phyloP scores from a whole-genome alignment of 2,113 vertebrate genomes.

The Corynorhinus townsendii region DNA sequence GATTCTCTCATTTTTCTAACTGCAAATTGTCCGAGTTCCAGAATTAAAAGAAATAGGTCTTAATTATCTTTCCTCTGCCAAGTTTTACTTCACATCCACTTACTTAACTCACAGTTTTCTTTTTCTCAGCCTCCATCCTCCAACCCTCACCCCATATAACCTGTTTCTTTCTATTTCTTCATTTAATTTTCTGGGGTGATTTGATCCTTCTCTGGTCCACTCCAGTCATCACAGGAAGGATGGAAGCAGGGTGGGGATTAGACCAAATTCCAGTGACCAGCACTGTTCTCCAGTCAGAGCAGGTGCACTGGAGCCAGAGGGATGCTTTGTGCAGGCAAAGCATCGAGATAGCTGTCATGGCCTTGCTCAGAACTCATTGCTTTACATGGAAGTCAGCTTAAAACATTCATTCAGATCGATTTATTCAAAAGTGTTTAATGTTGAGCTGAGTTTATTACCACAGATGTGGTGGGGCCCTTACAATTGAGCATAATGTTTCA shows the following conservation, averaged over 20 bases:
- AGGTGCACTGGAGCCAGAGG: background rate
- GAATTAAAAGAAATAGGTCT: background rate
- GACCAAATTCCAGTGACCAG: background rate
- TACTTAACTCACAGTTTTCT: background rate
- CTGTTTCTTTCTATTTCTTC: background rate
- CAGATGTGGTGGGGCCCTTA: constrained; percentile 57
- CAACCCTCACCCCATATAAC: background rate
- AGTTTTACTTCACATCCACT: background rate
- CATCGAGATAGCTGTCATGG: background rate
- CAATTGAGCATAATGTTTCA: constrained; percentile 66
- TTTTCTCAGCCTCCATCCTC: background rate
- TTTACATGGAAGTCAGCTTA: constrained; percentile 70
- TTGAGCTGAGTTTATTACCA: constrained; percentile 72
- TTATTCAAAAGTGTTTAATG: constrained; percentile 79
- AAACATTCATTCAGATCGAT: constrained; percentile 75
- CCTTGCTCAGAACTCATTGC: constrained; percentile 60
- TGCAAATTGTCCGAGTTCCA: background rate
- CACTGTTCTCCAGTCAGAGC: background rate
- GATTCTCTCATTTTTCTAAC: background rate
- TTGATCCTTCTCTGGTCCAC: background rate
- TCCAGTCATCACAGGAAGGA: background rate
- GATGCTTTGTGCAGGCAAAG: background rate
- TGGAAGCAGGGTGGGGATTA: background rate
- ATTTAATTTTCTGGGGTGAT: background rate
- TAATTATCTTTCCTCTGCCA: background rate